Evolutionary conservation across 2,113 vertebrate genomes (phyloP).

Genomic region (Lichenostomus cassidix): DNA sequence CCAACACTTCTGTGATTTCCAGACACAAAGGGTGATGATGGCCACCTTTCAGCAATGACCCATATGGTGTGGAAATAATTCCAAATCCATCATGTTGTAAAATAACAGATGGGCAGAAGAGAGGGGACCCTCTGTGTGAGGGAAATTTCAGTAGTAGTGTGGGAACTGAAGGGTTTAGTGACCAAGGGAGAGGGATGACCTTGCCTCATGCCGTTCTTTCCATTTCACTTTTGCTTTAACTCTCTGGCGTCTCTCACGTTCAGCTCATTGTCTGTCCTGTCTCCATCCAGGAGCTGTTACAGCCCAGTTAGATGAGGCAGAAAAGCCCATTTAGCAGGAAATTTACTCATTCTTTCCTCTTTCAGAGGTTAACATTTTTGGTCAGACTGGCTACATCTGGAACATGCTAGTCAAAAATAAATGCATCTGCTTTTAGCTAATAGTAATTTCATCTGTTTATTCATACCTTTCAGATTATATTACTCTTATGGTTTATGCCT

Average conservation of each 20-base stretch:
- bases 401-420: not conserved
- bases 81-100: not conserved
- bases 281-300: not conserved
- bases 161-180: not conserved
- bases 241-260: not conserved
- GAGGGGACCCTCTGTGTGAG: not conserved
- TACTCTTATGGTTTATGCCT: not conserved
- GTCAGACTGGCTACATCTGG: not conserved
- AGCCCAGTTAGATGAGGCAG: not conserved
- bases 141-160: not conserved
- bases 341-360: not conserved
- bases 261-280: not conserved
- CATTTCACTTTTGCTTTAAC: not conserved
- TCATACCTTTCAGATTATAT: not conserved
- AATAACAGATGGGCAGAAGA: not conserved
- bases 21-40: not conserved
- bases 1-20: not conserved
- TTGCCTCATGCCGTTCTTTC: not conserved
- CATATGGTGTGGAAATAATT: not conserved
- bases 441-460: not conserved
- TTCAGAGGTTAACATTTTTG: not conserved
- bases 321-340: not conserved
- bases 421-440: not conserved
- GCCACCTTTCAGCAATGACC: not conserved
- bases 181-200: not conserved